Conservation (phyloP, 2,113 vertebrate genomes). For the Loxodonta africana region DNA sequence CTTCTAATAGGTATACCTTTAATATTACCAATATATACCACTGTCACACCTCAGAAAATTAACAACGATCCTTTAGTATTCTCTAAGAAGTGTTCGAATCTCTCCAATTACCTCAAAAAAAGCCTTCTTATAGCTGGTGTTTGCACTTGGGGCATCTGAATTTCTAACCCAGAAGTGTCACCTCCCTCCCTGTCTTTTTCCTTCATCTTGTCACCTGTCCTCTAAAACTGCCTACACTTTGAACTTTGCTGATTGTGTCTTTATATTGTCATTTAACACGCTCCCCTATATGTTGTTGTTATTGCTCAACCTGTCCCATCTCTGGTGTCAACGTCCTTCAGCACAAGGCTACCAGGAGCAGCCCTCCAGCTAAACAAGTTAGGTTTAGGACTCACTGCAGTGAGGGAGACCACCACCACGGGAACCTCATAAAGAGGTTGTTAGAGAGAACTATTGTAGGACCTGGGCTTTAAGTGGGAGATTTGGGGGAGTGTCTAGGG, state of each 20-base stretch:
- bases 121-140: neutral
- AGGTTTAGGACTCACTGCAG: neutral
- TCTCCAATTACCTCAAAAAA: neutral
- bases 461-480: neutral
- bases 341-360: neutral
- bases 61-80: neutral
- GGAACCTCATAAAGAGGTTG: too few species aligned
- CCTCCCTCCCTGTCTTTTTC: neutral
- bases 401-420: neutral
- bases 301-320: neutral
- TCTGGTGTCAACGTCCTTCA: neutral
- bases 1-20: neutral
- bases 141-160: neutral
- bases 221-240: neutral
- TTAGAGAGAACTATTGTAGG: neutral
- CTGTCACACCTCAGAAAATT: neutral
- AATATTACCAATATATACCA: neutral
- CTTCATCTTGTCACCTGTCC: neutral
- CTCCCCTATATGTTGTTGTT: neutral
- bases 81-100: neutral
- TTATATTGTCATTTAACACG: neutral
- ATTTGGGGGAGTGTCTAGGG: neutral
- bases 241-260: neutral
- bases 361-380: fast-evolving
- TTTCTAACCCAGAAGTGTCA: neutral